These are phyloP conservation scores for Ploceus nigricollis DNA, from an alignment of 2,113 vertebrate genomes.

Conservation along the genomic window DNA sequence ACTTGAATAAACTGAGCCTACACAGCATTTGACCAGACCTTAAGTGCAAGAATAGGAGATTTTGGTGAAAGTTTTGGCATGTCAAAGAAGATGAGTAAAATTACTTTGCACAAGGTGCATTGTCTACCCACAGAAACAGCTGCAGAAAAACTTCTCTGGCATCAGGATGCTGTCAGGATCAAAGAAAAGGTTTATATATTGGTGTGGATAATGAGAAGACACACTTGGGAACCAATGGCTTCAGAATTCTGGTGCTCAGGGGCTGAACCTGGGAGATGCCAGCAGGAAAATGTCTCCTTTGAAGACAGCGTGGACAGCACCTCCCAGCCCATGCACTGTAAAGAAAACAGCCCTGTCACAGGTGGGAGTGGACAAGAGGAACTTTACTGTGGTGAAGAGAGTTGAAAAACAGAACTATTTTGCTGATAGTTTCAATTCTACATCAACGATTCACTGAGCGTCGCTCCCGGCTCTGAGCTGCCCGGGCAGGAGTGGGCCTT, in stretches of 20 bases:
- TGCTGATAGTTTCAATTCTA: not conserved
- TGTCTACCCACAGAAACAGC: not conserved
- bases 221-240: not conserved
- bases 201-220: not conserved
- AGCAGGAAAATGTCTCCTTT: not conserved
- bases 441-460: accelerated
- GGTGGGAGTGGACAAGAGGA: not conserved
- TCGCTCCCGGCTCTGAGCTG: not conserved
- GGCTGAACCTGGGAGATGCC: not conserved
- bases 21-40: not conserved
- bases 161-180: not conserved
- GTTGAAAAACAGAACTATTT: not conserved
- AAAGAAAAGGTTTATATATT: not conserved
- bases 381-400: not conserved
- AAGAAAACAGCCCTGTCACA: accelerated
- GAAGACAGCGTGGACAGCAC: not conserved
- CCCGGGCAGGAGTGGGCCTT: accelerated
- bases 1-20: not conserved
- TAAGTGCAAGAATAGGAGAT: not conserved
- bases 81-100: not conserved
- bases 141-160: not conserved
- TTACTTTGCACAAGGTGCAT: not conserved
- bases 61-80: not conserved
- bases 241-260: not conserved
- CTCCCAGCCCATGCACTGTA: not conserved